These are phyloP conservation scores for Venustaconcha ellipsiformis DNA, from an alignment of 1,140 invertebrate genomes.

Conservation along the genomic window DNA sequence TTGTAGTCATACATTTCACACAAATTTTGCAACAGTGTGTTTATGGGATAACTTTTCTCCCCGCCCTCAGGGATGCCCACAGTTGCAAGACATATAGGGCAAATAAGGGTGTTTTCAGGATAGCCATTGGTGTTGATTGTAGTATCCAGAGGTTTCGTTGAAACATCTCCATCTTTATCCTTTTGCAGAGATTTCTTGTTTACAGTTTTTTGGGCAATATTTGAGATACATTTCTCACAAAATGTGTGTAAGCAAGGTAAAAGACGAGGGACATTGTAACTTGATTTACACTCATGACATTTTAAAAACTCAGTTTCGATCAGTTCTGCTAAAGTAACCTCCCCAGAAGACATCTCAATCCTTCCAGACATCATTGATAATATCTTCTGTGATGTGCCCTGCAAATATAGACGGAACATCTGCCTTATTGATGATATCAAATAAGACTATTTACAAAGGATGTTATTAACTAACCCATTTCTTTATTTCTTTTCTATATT, in stretches of 20 bases:
- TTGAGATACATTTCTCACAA: constrained; percentile 48
- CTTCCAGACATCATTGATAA: no score
- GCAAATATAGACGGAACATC: no score
- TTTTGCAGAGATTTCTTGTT: background rate
- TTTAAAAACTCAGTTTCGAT: constrained; percentile 52
- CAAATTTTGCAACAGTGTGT: constrained; percentile 46
- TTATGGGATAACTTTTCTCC: constrained; percentile 27
- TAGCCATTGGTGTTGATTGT: background rate
- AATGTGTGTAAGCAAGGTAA: constrained; percentile 62
- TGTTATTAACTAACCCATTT: no score
- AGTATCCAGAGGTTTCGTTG: background rate
- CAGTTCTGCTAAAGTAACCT: constrained; percentile 39
- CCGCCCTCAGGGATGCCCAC: constrained; percentile 20
- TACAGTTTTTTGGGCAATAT: constrained; percentile 1
- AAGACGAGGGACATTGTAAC: constrained; percentile 44
- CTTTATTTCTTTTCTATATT: no score
- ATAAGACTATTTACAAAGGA: no score
- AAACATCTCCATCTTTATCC: background rate
- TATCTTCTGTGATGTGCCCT: no score
- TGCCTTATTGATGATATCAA: no score
- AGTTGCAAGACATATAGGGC: constrained; percentile 42
- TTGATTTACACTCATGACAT: constrained; percentile 47
- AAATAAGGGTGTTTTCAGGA: constrained; percentile 15
- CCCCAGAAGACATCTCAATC: background rate
- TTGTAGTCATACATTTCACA: constrained; percentile 47